Percentiles rank a stretch among this genome's conserved stretches.
Conservation (phyloP, 2,113 vertebrate genomes). For the Megaceryle torquata region DNA sequence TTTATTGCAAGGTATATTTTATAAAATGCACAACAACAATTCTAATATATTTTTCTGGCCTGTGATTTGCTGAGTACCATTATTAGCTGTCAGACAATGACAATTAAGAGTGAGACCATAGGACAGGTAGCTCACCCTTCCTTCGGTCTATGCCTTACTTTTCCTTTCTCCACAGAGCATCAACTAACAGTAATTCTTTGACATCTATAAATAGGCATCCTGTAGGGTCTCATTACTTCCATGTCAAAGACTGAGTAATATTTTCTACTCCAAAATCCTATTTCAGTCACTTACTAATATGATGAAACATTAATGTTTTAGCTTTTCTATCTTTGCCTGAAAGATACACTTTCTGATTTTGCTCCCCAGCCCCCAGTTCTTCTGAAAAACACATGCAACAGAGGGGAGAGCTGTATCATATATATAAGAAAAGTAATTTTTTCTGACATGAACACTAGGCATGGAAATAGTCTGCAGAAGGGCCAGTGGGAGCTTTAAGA, state of each 20-base stretch:
- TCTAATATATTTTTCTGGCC: background rate
- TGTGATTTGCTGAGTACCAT: background rate
- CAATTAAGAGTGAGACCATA: background rate
- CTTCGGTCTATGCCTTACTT: background rate
- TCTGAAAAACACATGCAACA: background rate
- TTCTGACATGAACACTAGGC: background rate
- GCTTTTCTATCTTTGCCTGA: background rate
- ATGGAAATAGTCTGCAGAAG: background rate
- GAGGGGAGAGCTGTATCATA: background rate
- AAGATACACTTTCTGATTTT: background rate
- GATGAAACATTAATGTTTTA: background rate
- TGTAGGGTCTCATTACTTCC: background rate
- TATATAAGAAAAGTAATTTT: background rate
- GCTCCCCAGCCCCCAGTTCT: rapidly evolving
- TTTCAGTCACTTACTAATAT: background rate
- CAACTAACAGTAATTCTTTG: background rate
- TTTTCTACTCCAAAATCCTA: background rate
- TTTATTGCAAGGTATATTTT: background rate
- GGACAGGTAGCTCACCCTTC: background rate
- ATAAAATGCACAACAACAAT: background rate
- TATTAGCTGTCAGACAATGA: background rate
- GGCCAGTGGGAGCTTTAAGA: background rate
- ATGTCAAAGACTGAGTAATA: background rate
- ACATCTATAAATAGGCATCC: background rate
- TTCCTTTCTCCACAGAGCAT: background rate